These are phyloP conservation scores for Austrolebias charrua DNA, from an alignment of 2,797 vertebrate species.

Conservation along the genomic window DNA sequence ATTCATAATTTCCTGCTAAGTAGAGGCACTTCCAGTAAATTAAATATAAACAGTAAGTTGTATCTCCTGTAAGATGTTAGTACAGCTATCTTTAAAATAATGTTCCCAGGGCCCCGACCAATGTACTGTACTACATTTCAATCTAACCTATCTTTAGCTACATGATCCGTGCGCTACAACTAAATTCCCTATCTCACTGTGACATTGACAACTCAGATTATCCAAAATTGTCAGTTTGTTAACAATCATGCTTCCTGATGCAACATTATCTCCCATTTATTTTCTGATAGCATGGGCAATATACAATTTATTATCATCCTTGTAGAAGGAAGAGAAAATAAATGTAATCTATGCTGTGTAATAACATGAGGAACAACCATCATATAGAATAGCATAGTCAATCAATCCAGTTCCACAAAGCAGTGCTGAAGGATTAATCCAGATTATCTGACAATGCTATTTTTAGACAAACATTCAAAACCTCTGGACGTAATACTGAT, in stretches of 20 bases:
- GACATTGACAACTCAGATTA: slow-evolving; percentile 46
- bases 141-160: no score
- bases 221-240: slow-evolving; percentile 40
- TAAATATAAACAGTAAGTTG: no score
- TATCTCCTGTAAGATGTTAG: no score
- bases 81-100: no score
- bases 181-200: slow-evolving; percentile 33
- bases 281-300: slow-evolving; percentile 35
- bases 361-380: slow-evolving; percentile 17
- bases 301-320: slow-evolving; percentile 47
- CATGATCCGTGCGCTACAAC: no score
- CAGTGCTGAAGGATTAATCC: slow-evolving; percentile 59
- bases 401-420: slow-evolving; percentile 49
- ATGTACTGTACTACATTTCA: no score
- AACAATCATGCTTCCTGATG: slow-evolving; percentile 49
- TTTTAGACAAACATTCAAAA: slow-evolving; percentile 65
- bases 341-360: slow-evolving; percentile 31
- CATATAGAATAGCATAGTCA: slow-evolving; percentile 15
- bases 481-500: slow-evolving; percentile 40
- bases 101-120: no score
- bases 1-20: no score
- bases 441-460: slow-evolving; percentile 70
- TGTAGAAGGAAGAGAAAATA: slow-evolving; percentile 25
- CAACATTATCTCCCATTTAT: slow-evolving; percentile 47
- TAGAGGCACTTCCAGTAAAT: no score